Evolutionary conservation across 37 sponge, comb jelly and placozoan species (phyloP).

Genomic region (Amphimedon queenslandica): DNA sequence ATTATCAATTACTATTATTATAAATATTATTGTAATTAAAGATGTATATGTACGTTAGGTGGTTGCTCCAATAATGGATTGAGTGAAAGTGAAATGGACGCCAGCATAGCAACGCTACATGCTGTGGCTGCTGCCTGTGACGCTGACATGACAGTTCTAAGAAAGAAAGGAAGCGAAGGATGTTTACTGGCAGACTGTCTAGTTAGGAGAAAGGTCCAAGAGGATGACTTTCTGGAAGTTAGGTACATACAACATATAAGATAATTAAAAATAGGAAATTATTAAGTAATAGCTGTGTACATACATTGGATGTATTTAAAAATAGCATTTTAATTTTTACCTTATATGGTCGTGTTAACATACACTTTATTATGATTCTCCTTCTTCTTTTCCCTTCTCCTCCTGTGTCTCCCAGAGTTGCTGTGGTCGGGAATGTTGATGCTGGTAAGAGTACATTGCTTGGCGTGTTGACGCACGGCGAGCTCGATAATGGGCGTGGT

Average conservation of each 20-base stretch:
- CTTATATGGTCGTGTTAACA: background rate
- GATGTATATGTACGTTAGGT: too few species aligned
- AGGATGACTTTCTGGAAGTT: constrained; percentile 97
- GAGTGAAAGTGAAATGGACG: constrained; percentile 64
- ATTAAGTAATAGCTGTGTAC: background rate
- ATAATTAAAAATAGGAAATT: background rate
- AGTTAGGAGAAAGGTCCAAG: constrained; percentile 64
- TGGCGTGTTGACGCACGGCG: constrained; percentile 97
- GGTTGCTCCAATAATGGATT: constrained; percentile 66
- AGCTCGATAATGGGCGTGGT: constrained; percentile 97
- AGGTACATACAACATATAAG: constrained; percentile 61
- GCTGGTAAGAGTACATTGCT: constrained; percentile 99
- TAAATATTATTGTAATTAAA: too few species aligned
- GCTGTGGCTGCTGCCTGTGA: constrained; percentile 63
- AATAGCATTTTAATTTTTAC: too few species aligned
- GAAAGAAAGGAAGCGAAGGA: constrained; percentile 74
- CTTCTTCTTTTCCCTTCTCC: too few species aligned
- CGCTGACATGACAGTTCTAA: constrained; percentile 75
- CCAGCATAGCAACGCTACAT: constrained; percentile 77
- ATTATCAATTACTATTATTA: too few species aligned
- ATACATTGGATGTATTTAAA: background rate
- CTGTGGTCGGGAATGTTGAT: constrained; percentile 99
- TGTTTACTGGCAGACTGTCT: constrained; percentile 82
- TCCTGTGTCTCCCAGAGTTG: constrained; percentile 74
- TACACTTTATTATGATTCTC: background rate